These are phyloP conservation scores for Eueides isabella DNA, from an alignment of 1,140 invertebrate genomes.

Conservation along the genomic window DNA sequence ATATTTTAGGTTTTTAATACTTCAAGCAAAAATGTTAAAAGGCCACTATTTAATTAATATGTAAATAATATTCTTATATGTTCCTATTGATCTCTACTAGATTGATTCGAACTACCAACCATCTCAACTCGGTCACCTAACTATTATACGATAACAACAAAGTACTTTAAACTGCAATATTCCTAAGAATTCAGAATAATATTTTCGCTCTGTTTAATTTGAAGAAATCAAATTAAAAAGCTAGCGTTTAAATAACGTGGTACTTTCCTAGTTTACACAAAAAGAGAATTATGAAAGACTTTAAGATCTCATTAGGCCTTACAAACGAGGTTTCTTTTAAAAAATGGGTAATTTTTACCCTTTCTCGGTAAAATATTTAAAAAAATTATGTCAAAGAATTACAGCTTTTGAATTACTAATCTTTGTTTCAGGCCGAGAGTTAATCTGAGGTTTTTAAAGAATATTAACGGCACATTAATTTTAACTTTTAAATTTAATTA, in stretches of 20 bases:
- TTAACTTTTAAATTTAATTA: not conserved
- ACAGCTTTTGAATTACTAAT: constrained; percentile 2
- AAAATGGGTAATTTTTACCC: constrained; percentile 8
- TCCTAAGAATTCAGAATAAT: not conserved
- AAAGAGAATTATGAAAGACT: not conserved
- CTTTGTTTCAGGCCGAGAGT: constrained; percentile 12
- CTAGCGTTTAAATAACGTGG: not conserved
- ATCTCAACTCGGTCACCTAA: no score
- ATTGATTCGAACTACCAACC: no score
- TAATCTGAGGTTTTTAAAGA: constrained; percentile 4
- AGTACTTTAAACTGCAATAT: not conserved
- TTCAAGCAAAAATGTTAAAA: no score
- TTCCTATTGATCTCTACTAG: no score
- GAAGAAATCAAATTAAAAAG: constrained; percentile 9
- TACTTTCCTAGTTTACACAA: not conserved
- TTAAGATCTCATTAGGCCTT: constrained; percentile 4
- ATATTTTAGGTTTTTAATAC: no score
- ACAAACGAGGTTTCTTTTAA: not conserved
- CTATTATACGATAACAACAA: no score
- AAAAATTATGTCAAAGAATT: constrained; percentile 11
- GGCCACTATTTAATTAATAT: no score
- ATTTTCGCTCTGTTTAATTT: not conserved
- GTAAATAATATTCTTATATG: no score
- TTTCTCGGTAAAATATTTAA: not conserved
- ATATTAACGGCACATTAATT: not conserved